Evolutionary conservation across 2,797 vertebrate genomes (phyloP).

Genomic region (Lophotriccus pileatus): DNA sequence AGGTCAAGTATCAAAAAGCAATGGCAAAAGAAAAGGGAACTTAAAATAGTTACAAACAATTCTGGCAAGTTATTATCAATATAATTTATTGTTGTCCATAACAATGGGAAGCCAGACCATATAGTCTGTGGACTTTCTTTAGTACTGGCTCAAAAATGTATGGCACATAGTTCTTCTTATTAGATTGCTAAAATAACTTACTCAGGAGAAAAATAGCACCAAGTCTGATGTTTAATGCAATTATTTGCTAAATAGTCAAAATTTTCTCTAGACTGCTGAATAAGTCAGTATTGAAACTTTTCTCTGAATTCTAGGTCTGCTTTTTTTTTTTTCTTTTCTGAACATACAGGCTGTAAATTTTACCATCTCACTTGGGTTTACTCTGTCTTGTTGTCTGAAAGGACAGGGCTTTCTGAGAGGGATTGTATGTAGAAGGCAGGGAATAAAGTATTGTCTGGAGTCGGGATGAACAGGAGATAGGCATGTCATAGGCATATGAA

Average conservation of each 20-base stretch:
- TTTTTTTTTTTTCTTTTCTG: background rate
- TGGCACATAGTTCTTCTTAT: background rate
- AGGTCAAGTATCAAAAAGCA: conserved; percentile 1
- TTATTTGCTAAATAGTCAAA: background rate
- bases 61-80: conserved; percentile 1
- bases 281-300: background rate
- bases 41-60: background rate
- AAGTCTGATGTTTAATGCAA: background rate
- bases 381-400: background rate
- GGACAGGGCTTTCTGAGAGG: background rate
- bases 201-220: fast-evolving
- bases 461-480: background rate
- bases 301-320: background rate
- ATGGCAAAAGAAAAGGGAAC: background rate
- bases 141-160: background rate
- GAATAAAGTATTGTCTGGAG: background rate
- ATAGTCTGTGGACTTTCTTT: background rate
- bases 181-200: background rate
- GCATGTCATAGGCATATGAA: background rate
- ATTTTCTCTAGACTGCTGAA: background rate
- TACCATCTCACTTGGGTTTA: background rate
- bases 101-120: background rate
- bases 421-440: background rate
- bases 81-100: background rate
- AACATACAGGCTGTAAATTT: background rate